phyloP scores from a whole-genome alignment of 30 jellyfish, hydroid and myxozoan genomes.

The Aurelia aurita region DNA sequence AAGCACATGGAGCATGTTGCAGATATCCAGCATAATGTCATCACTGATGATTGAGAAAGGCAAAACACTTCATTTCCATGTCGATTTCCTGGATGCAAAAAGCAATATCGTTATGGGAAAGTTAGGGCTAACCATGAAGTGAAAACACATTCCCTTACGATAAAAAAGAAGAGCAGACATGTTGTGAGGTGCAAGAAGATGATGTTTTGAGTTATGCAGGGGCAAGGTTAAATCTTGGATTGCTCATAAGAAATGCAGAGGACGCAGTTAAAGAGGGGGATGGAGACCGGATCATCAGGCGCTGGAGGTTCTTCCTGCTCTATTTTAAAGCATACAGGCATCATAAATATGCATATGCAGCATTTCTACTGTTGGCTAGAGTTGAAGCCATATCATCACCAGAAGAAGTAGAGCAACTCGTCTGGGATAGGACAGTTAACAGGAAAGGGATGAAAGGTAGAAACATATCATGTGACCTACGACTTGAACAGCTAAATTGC shows the following conservation, averaged over 20 bases:
- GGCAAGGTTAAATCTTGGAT: slow-evolving; percentile 23
- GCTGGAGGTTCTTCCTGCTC: slow-evolving; percentile 22
- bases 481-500: slow-evolving; percentile 21
- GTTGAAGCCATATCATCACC: slow-evolving; percentile 1
- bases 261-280: slow-evolving; percentile 47
- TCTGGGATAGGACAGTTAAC: slow-evolving; percentile 33
- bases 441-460: slow-evolving; percentile 33
- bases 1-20: neutral
- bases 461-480: slow-evolving; percentile 3
- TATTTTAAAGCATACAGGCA: slow-evolving; percentile 15
- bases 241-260: slow-evolving; percentile 18
- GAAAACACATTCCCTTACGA: neutral
- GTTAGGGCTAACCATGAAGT: slow-evolving; percentile 3
- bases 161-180: neutral
- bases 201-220: slow-evolving; percentile 2
- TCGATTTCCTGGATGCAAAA: slow-evolving; percentile 1
- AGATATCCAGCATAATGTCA: neutral
- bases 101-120: slow-evolving; percentile 3
- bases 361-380: neutral
- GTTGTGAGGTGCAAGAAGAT: neutral
- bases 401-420: neutral
- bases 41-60: neutral
- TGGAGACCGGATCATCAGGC: slow-evolving; percentile 5
- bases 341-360: slow-evolving; percentile 14
- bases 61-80: neutral